Evolutionary conservation across 2,888 invertebrate species (phyloP).

Genomic region (Chrysodeixis includens): DNA sequence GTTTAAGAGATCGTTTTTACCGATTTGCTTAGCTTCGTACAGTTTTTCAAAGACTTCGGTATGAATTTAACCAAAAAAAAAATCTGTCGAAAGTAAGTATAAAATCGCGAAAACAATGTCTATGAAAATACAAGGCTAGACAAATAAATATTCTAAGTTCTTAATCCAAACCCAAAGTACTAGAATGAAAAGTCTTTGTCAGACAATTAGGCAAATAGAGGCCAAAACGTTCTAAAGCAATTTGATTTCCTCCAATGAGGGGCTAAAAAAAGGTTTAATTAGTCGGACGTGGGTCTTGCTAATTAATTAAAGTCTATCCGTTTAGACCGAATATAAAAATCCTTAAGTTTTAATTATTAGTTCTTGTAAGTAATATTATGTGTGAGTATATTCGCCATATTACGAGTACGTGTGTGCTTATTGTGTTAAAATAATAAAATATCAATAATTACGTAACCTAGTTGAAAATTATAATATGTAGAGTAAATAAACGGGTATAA

Average conservation of each 20-base stretch:
- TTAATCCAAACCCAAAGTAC: neutral
- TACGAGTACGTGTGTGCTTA: too few species aligned
- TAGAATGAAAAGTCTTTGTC: neutral
- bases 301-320: slow-evolving; percentile 5
- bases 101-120: neutral
- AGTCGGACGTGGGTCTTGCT: neutral
- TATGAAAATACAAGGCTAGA: neutral
- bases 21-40: too few species aligned
- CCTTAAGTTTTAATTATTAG: neutral
- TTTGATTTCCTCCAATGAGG: slow-evolving; percentile 26
- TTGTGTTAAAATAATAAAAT: too few species aligned
- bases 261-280: slow-evolving; percentile 12
- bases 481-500: neutral
- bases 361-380: too few species aligned
- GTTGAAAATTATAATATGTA: neutral
- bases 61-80: too few species aligned
- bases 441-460: too few species aligned
- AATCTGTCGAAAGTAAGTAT: too few species aligned
- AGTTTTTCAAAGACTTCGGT: too few species aligned
- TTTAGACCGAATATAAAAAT: neutral
- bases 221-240: slow-evolving; percentile 24
- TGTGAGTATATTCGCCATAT: too few species aligned
- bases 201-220: slow-evolving; percentile 28
- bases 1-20: too few species aligned
- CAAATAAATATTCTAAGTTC: neutral